Evolutionary conservation across 2,797 vertebrate genomes (phyloP), one percentile per base, ranked within the genome.

Genomic region (Silurus aristotelis): DNA sequence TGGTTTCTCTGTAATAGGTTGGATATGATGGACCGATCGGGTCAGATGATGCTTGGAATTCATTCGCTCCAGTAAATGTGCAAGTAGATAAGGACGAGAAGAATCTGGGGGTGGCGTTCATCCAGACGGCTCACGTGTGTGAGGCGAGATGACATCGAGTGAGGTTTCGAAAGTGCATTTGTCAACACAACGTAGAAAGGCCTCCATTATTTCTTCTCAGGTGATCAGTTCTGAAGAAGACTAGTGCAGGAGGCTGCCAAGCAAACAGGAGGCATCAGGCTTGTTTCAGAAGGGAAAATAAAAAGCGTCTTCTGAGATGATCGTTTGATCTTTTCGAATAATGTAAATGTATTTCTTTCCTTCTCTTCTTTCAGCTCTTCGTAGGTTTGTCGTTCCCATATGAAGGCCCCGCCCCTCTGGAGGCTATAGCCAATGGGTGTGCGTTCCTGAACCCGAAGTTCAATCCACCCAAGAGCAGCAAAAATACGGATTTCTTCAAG

Each of bases 401-500:
- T 0, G 98, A 99, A 91, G 98, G 98, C 3, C 98, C 98, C 0
- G 98, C 98, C 89, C 98, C 98, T 1, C 91, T 99, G 83, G 98
- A 99, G 89, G 98, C 98, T 86, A 98, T 99, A 81, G 98, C 98
- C 87, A 99, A 99, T 81, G 98, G 98, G 89, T 99, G 97, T 58
- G 96, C 96, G 76, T 99, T 99, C 92, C 95, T 99, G 87, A 99
- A 99, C 92, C 96, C 97, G 70, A 97, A 97, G 88, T 99, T 99
- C 92, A 96, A 87, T 87, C 98, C 97, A 4, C 94, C 98, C 0
- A 99, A 99, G 94, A 99, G 98, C 93, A 99, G 98, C 95, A 98
- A 99, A 93, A 99, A 99, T 92, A 97, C 98, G 0, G 98, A 99
- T 89, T 99, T 99, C 94, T 99, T 99, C 93, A 99, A 98, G 91